Percentiles rank a stretch among this genome's conserved stretches.
Evolutionary conservation across 1,140 invertebrate species (phyloP).

Genomic region (Brachionus paranguensis): DNA sequence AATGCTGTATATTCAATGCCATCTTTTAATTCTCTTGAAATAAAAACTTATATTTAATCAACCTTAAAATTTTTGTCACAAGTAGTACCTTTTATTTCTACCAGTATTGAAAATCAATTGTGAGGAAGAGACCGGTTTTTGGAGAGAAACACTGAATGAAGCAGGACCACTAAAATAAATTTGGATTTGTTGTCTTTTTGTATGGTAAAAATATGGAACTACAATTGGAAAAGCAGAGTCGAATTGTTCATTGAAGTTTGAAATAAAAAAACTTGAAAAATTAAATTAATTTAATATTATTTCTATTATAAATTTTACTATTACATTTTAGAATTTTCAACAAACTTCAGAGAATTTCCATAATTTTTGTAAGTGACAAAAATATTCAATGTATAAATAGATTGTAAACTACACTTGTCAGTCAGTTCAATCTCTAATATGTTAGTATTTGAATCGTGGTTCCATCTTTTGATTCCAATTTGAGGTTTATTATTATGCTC

Average conservation of each 20-base stretch:
- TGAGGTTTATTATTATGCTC: background rate
- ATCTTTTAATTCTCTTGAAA: constrained; percentile 19
- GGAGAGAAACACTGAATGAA: background rate
- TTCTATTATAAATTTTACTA: background rate
- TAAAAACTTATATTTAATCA: background rate
- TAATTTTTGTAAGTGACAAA: background rate
- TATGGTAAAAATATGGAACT: background rate
- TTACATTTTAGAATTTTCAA: background rate
- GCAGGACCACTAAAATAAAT: background rate
- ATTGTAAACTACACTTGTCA: background rate
- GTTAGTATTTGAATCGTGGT: constrained; percentile 6
- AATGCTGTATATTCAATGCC: background rate
- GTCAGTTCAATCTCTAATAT: background rate
- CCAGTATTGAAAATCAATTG: constrained; percentile 11
- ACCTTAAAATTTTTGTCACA: background rate
- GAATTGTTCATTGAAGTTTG: background rate
- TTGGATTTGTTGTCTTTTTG: background rate
- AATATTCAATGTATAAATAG: background rate
- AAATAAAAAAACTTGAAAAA: background rate
- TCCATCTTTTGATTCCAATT: constrained; percentile 2
- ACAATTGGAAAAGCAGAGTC: constrained; percentile 8
- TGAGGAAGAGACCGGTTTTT: background rate
- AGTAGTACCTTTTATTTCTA: background rate
- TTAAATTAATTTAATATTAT: background rate
- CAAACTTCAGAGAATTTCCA: background rate